A percentile compares a stretch with the other conserved stretches of the same genome.
phyloP scores from a whole-genome alignment of 2,113 vertebrate species.

The Lycaon pictus region DNA sequence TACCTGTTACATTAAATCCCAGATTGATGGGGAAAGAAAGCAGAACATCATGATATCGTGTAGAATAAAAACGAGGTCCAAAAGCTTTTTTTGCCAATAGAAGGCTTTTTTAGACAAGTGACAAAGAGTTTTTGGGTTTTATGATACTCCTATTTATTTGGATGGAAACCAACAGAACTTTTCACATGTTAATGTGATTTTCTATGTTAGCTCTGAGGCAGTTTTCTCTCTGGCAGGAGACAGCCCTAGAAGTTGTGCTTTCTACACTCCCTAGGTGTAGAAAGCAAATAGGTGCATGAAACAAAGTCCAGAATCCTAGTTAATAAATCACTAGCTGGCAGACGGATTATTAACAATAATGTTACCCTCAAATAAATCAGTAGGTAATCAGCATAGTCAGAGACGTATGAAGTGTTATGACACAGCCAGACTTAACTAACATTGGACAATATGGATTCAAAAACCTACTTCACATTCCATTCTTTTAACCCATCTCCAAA shows the following conservation, averaged over 20 bases:
- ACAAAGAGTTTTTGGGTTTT: conserved; percentile 42
- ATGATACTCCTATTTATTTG: conserved; percentile 44
- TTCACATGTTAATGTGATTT: conserved; percentile 37
- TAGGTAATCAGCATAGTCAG: neutral
- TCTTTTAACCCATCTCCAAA: neutral
- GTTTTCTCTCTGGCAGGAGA: conserved; percentile 20
- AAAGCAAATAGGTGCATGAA: conserved; percentile 49
- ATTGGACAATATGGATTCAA: neutral
- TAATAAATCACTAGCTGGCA: conserved; percentile 14
- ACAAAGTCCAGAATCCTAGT: neutral
- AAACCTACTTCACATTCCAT: neutral
- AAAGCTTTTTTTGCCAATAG: conserved; percentile 28
- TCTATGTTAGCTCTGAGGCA: neutral
- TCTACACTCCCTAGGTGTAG: conserved; percentile 31
- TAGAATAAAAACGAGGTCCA: neutral
- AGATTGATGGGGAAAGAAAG: conserved; percentile 62
- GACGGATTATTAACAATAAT: neutral
- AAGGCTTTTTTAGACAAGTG: conserved; percentile 22
- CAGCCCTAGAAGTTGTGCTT: neutral
- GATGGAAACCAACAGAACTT: conserved; percentile 43
- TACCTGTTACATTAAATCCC: conserved; percentile 70
- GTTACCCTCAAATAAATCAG: conserved; percentile 32
- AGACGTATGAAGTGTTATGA: neutral
- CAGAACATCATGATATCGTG: conserved; percentile 56
- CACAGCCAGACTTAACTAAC: neutral